Percentiles rank a stretch among this genome's conserved stretches.
These are phyloP conservation scores for Enteromius anoplus DNA, from an alignment of 2,797 vertebrate species.

Conservation along the genomic window DNA sequence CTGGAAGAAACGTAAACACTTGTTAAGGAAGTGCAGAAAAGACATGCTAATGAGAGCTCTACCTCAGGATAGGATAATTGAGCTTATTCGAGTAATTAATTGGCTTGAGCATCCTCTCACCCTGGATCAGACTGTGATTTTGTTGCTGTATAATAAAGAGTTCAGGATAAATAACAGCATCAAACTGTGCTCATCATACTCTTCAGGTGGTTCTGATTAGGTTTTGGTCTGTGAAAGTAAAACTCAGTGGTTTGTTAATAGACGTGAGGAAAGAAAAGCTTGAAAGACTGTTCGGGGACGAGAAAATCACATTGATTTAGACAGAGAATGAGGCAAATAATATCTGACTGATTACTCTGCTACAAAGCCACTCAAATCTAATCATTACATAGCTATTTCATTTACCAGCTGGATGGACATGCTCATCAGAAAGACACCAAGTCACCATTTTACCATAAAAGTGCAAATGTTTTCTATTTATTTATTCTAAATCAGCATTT, in stretches of 20 bases:
- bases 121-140: constrained; percentile 10
- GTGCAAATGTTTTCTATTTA: background rate
- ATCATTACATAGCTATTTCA: constrained; percentile 3
- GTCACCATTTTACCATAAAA: background rate
- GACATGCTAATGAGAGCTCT: background rate
- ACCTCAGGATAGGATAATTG: constrained; percentile 1
- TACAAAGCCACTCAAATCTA: constrained; percentile 23
- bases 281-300: background rate
- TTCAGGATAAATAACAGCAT: constrained; percentile 18
- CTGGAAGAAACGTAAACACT: background rate
- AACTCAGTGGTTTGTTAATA: constrained; percentile 9
- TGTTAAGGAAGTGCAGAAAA: background rate
- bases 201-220: constrained; percentile 25
- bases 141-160: constrained; percentile 20
- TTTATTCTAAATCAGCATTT: background rate
- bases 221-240: constrained; percentile 7
- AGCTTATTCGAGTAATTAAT: constrained; percentile 5
- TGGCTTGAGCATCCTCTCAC: constrained; percentile 10
- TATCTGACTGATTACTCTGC: constrained; percentile 12
- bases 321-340: background rate
- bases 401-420: constrained; percentile 19
- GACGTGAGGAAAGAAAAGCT: background rate
- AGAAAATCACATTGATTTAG: constrained; percentile 19
- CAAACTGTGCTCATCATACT: constrained; percentile 22
- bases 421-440: constrained; percentile 11